Evolutionary conservation across 2,113 vertebrate genomes (phyloP).

Genomic region (Nerophis lumbriciformis): DNA sequence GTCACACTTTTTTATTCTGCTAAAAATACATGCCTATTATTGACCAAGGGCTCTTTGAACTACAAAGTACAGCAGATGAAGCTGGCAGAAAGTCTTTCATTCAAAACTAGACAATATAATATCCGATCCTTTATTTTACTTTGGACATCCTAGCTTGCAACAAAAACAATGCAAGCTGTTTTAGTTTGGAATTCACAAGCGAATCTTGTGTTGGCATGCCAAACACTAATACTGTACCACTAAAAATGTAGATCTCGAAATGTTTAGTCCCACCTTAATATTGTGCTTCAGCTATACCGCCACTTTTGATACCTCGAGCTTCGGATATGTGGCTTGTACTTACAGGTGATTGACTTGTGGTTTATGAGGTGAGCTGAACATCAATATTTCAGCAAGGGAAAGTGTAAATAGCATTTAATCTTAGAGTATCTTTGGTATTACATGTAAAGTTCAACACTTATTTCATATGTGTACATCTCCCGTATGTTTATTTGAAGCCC

Average conservation of each 20-base stretch:
- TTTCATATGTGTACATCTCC: too few species aligned
- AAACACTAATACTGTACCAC: neutral
- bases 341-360: too few species aligned
- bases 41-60: neutral
- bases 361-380: too few species aligned
- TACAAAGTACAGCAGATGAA: neutral
- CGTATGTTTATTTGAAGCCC: too few species aligned
- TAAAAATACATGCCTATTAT: constrained; percentile 8
- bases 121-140: neutral
- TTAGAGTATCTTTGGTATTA: too few species aligned
- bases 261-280: too few species aligned
- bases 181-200: neutral
- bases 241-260: neutral
- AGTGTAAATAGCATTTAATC: too few species aligned
- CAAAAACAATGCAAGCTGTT: neutral
- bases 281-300: too few species aligned
- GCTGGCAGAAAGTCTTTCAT: neutral
- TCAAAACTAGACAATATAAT: neutral
- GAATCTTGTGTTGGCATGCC: neutral
- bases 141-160: neutral
- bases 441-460: too few species aligned
- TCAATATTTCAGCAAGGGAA: too few species aligned
- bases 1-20: neutral
- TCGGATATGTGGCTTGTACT: too few species aligned
- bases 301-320: too few species aligned